These are phyloP conservation scores for Microcebus griseorufus DNA, from an alignment of 2,113 vertebrate genomes.

Conservation along the genomic window DNA sequence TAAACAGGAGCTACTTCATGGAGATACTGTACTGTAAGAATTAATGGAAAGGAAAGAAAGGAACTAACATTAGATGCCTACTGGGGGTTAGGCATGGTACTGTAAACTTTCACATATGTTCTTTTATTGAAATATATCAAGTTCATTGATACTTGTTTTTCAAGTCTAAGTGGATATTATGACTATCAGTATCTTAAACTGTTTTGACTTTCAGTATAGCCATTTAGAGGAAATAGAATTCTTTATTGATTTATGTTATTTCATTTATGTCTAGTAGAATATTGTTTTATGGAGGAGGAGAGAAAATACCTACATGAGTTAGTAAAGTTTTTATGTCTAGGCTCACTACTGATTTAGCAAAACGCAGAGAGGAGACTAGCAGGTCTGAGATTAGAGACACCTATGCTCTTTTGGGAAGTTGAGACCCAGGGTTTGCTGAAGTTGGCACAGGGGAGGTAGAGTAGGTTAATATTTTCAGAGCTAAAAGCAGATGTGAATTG, in stretches of 20 bases:
- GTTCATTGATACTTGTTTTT: neutral
- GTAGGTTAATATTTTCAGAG: constrained; percentile 71
- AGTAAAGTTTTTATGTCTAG: constrained; percentile 9
- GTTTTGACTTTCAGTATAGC: neutral
- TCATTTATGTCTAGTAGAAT: constrained; percentile 23
- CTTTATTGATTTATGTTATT: neutral
- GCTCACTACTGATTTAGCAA: constrained; percentile 48
- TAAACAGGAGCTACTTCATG: neutral
- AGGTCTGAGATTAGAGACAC: constrained; percentile 64
- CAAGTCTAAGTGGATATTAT: neutral
- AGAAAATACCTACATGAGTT: constrained; percentile 5
- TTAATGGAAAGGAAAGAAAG: constrained; percentile 3
- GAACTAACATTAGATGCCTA: neutral
- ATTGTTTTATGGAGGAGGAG: constrained; percentile 36
- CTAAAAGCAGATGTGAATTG: constrained; percentile 44
- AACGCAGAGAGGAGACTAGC: constrained; percentile 5
- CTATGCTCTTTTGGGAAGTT: constrained; percentile 66
- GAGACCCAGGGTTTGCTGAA: constrained; percentile 50
- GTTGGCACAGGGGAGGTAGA: constrained; percentile 28
- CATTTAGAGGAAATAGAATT: neutral
- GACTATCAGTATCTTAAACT: constrained; percentile 8
- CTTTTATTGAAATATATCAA: constrained; percentile 11
- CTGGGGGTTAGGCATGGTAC: neutral
- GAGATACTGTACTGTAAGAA: neutral
- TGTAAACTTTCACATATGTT: neutral